Evolutionary conservation across 35 echinoderm and acorn worm species (phyloP).

Genomic region (Ophiothrix spiculata): DNA sequence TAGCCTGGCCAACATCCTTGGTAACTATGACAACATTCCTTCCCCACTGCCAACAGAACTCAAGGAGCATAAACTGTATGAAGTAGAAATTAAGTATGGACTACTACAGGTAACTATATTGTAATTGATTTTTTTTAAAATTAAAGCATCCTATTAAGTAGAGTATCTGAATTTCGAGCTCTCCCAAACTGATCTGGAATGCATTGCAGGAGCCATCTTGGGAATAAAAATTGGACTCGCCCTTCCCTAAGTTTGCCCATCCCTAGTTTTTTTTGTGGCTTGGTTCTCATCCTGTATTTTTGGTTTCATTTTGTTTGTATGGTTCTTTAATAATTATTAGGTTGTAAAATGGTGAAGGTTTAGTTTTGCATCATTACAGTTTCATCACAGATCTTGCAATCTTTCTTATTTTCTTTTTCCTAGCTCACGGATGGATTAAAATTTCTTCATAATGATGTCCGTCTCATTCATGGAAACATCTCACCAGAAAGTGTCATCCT

Average conservation of each 20-base stretch:
- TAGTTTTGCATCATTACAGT: background rate
- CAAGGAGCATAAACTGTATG: slow-evolving; percentile 72
- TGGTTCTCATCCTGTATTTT: no score
- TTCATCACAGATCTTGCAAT: no score
- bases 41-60: slow-evolving; percentile 57
- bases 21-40: slow-evolving; percentile 75
- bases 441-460: slow-evolving; percentile 96
- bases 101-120: slow-evolving; percentile 66
- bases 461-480: slow-evolving; percentile 92
- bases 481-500: slow-evolving; percentile 73
- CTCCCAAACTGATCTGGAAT: background rate
- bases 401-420: background rate
- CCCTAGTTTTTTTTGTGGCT: no score
- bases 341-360: no score
- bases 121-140: no score
- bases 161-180: no score
- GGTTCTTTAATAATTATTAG: no score
- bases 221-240: no score
- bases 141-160: no score
- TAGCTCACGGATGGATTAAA: slow-evolving; percentile 86
- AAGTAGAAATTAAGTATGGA: slow-evolving; percentile 97
- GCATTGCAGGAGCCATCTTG: background rate
- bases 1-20: slow-evolving; percentile 80
- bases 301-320: no score
- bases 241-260: no score